phyloP scores from a whole-genome alignment of 1,140 invertebrate genomes.

The Musca domestica region DNA sequence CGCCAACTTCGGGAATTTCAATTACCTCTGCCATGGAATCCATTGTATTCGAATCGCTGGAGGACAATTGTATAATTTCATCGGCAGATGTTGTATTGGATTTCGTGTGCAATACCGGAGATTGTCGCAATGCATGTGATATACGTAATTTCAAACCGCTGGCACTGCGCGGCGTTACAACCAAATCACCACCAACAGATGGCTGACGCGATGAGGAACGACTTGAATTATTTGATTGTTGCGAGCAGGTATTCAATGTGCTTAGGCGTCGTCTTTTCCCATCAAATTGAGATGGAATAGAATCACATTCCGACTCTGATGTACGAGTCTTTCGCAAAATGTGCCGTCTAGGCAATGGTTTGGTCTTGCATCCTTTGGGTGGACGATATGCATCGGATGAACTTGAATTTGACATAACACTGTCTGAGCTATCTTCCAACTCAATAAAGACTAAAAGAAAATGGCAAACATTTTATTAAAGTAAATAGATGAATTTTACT shows the following conservation, averaged over 20 bases:
- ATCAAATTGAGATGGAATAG: not conserved
- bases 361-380: not conserved
- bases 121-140: not conserved
- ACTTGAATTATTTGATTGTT: not conserved
- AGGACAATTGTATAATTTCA: constrained; percentile 26
- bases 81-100: not conserved
- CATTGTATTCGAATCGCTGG: constrained; percentile 6
- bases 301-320: constrained; percentile 19
- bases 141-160: constrained; percentile 30
- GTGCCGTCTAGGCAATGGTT: not conserved
- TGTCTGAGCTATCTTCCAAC: constrained; percentile 15
- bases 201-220: not conserved
- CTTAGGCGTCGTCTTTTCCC: constrained; percentile 1
- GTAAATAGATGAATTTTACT: not conserved
- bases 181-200: not conserved
- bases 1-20: not conserved
- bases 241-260: not conserved
- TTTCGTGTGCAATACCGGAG: not conserved
- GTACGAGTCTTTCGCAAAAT: not conserved
- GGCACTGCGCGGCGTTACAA: constrained; percentile 29
- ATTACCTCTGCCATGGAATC: not conserved
- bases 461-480: not conserved
- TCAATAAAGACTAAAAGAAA: constrained; percentile 9
- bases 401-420: not conserved
- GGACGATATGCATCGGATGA: not conserved